Conservation (phyloP, 2,888 invertebrate genomes). For the Mythimna pallens region DNA sequence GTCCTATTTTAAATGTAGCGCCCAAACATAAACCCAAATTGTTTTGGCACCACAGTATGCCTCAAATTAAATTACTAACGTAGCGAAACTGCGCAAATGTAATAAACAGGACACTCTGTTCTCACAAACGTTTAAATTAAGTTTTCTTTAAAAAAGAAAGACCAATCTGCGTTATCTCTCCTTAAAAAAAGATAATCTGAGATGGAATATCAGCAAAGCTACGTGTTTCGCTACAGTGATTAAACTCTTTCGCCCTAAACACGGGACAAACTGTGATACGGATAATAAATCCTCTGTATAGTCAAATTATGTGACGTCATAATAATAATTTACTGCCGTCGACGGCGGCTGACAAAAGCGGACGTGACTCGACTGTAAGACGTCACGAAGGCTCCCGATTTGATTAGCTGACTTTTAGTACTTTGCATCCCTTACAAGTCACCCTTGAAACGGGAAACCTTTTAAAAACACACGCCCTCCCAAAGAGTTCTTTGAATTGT, state of each 20-base stretch:
- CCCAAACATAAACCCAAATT: neutral
- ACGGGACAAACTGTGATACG: conserved; percentile 45
- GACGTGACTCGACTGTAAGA: conserved; percentile 65
- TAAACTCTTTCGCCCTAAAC: conserved; percentile 49
- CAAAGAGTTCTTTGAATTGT: conserved; percentile 27
- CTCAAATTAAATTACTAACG: neutral
- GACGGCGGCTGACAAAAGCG: conserved; percentile 57
- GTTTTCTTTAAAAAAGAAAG: conserved; percentile 12
- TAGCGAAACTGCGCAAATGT: neutral
- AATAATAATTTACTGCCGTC: conserved; percentile 64
- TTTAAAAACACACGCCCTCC: conserved; percentile 42
- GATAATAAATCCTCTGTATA: conserved; percentile 61
- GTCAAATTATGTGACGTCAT: conserved; percentile 64
- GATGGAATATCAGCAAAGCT: conserved; percentile 8
- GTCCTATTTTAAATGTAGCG: neutral
- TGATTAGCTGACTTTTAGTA: conserved; percentile 62
- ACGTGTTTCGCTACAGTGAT: conserved; percentile 24
- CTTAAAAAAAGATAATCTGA: conserved; percentile 19
- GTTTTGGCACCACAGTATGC: neutral
- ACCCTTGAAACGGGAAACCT: conserved; percentile 54
- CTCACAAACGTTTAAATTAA: neutral
- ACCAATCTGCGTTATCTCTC: conserved; percentile 26
- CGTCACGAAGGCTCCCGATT: conserved; percentile 56
- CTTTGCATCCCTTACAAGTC: conserved; percentile 52
- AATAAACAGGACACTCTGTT: neutral